These are phyloP conservation scores for Propithecus perrieri DNA, from an alignment of 2,797 vertebrate species.

Conservation along the genomic window DNA sequence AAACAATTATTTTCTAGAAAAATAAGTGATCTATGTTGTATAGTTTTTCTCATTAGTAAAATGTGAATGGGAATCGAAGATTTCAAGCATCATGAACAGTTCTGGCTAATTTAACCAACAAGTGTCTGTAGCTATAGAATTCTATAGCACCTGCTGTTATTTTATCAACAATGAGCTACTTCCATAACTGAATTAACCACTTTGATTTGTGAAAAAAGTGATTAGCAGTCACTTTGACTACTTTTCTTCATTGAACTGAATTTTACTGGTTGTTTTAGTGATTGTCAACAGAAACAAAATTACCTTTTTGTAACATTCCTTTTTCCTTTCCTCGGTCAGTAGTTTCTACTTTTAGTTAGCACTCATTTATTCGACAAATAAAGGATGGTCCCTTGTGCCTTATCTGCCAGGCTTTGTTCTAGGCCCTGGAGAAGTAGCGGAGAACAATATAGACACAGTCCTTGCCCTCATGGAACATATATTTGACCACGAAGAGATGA, in stretches of 20 bases:
- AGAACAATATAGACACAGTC: background rate
- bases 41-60: background rate
- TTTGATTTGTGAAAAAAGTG: background rate
- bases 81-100: background rate
- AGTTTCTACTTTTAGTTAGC: background rate
- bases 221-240: background rate
- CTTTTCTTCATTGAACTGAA: background rate
- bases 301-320: background rate
- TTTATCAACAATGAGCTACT: background rate
- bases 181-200: background rate
- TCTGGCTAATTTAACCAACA: background rate
- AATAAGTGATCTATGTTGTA: background rate
- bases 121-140: background rate
- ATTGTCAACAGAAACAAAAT: background rate
- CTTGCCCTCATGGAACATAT: background rate
- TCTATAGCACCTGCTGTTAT: background rate
- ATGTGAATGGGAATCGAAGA: background rate
- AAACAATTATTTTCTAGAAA: conserved; percentile 17
- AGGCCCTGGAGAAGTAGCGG: background rate
- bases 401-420: background rate
- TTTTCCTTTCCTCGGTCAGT: background rate
- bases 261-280: background rate
- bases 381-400: background rate
- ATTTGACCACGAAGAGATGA: background rate
- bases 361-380: background rate